phyloP scores from a whole-genome alignment of 2,888 invertebrate species.

The Lasius fuliginosus region DNA sequence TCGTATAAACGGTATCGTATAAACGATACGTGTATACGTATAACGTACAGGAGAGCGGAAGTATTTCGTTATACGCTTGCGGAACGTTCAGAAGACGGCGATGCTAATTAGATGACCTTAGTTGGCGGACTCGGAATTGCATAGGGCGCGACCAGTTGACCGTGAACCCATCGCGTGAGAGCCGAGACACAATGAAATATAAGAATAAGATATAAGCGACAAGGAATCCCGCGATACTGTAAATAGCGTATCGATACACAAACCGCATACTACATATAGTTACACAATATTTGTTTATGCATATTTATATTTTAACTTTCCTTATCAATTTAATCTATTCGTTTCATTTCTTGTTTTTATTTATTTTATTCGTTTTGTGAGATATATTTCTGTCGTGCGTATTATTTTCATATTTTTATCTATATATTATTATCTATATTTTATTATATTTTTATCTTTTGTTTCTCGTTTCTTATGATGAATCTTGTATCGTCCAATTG shows the following conservation, averaged over 20 bases:
- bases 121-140: slow-evolving; percentile 12
- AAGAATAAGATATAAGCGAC: slow-evolving; percentile 20
- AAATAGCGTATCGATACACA: background rate
- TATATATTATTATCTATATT: background rate
- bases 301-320: background rate
- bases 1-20: slow-evolving; percentile 9
- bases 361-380: background rate
- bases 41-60: background rate
- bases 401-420: background rate
- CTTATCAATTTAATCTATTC: background rate
- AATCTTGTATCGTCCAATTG: background rate
- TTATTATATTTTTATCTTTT: background rate
- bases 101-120: slow-evolving; percentile 52
- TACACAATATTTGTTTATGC: background rate
- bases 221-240: background rate
- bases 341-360: background rate
- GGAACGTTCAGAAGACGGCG: slow-evolving; percentile 11
- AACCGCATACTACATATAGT: background rate
- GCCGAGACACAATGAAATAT: slow-evolving; percentile 30
- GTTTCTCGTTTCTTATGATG: too few species aligned
- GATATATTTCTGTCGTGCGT: background rate
- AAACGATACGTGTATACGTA: background rate
- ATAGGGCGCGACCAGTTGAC: slow-evolving; percentile 52
- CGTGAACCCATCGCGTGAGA: slow-evolving; percentile 54
- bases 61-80: slow-evolving; percentile 11